Conservation (phyloP, 1,140 invertebrate species). For the Macrobrachium rosenbergii region DNA sequence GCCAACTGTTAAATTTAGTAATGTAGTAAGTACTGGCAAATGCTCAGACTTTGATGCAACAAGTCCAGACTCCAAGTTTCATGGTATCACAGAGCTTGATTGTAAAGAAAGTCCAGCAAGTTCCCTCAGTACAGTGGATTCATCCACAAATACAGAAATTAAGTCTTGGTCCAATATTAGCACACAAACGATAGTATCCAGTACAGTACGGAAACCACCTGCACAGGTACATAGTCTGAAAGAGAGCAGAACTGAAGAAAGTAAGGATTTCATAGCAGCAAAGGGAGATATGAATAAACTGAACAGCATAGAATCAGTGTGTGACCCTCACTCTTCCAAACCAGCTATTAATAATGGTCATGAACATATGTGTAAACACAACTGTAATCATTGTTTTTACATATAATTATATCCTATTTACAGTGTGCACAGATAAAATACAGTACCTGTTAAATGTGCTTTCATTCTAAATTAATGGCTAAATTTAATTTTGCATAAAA, state of each 20-base stretch:
- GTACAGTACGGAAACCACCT: neutral
- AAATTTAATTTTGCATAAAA: no score
- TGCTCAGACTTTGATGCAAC: slow-evolving; percentile 9
- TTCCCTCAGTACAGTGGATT: slow-evolving; percentile 28
- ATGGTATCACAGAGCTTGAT: neutral
- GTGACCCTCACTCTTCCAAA: no score
- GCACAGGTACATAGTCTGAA: neutral
- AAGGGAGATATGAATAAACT: no score
- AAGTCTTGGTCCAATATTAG: slow-evolving; percentile 47
- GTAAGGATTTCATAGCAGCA: neutral
- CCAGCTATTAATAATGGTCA: no score
- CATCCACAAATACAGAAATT: slow-evolving; percentile 44
- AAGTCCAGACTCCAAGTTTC: neutral
- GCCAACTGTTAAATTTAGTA: neutral
- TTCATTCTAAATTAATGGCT: no score
- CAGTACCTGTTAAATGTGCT: no score
- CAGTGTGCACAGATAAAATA: no score
- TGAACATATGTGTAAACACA: no score
- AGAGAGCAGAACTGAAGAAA: neutral
- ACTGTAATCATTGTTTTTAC: no score
- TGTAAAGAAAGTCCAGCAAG: neutral
- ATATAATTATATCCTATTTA: no score
- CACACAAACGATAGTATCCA: slow-evolving; percentile 45
- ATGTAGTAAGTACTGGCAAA: neutral
- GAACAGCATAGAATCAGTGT: no score